These are phyloP conservation scores for Rhinichthys klamathensis DNA, from an alignment of 2,113 vertebrate genomes.

Conservation along the genomic window DNA sequence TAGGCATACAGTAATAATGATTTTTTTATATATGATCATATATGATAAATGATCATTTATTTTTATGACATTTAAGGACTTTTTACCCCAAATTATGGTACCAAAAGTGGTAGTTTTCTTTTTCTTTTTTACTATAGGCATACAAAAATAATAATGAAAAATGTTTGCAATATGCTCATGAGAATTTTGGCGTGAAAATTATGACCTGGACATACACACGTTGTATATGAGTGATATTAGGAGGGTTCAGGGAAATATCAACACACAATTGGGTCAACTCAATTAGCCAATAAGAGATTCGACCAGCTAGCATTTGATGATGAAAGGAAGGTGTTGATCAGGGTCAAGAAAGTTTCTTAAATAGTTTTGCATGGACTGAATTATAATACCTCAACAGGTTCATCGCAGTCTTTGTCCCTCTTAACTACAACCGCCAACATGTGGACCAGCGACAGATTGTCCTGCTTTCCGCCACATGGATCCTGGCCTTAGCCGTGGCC, in stretches of 20 bases:
- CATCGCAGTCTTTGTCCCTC: constrained; percentile 86
- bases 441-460: constrained; percentile 85
- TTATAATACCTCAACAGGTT: constrained; percentile 79
- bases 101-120: no score
- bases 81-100: no score
- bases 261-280: constrained; percentile 1
- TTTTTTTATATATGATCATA: no score
- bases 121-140: neutral
- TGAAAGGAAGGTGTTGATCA: neutral
- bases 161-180: no score
- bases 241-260: constrained; percentile 4
- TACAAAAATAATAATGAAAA: neutral
- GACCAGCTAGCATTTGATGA: neutral
- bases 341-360: neutral
- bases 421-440: constrained; percentile 88
- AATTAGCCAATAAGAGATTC: neutral
- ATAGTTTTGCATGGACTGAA: neutral
- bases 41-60: no score
- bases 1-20: no score
- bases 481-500: constrained; percentile 89
- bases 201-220: neutral
- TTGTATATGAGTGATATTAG: neutral
- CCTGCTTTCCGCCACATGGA: constrained; percentile 90
- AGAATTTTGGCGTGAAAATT: neutral
- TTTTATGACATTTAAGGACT: no score